Evolutionary conservation across 2,113 vertebrate genomes (phyloP).

Genomic region (Oncorhynchus masou): DNA sequence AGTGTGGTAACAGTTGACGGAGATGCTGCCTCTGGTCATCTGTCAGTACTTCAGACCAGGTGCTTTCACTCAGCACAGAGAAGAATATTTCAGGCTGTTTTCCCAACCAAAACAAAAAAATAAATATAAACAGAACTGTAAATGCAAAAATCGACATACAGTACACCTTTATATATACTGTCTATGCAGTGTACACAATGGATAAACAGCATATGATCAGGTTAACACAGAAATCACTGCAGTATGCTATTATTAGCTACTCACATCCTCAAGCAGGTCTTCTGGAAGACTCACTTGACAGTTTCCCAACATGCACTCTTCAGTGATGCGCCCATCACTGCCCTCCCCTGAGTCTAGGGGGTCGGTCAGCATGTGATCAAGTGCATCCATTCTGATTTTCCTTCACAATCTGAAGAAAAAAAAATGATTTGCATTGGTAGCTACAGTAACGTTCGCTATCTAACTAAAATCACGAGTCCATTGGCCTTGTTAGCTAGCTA

Average conservation of each 20-base stretch:
- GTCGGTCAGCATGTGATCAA: conserved; percentile 90
- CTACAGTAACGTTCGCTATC: neutral
- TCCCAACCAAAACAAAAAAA: conserved; percentile 50
- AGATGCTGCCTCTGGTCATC: conserved; percentile 87
- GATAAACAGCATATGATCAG: neutral
- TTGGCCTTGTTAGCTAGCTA: no score
- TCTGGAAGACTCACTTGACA: conserved; percentile 88
- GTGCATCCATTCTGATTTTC: conserved; percentile 80
- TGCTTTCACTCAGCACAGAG: conserved; percentile 89
- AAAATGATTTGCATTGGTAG: no score
- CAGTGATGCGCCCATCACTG: conserved; percentile 81
- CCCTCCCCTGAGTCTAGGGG: conserved; percentile 83
- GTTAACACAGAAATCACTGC: no score
- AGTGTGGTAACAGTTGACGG: conserved; percentile 87
- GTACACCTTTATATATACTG: no score
- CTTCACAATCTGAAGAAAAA: neutral
- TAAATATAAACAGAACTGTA: conserved; percentile 62
- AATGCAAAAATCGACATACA: neutral
- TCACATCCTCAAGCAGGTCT: conserved; percentile 94
- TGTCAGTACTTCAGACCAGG: conserved; percentile 88
- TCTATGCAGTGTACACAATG: neutral
- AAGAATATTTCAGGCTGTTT: conserved; percentile 93
- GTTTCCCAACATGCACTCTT: conserved; percentile 90
- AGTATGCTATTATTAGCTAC: conserved; percentile 46
- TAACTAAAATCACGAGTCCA: no score